A percentile compares a stretch with the other conserved stretches of the same genome.
These are phyloP conservation scores for Otocyon megalotis DNA, from an alignment of 2,113 vertebrate genomes.

Conservation along the genomic window DNA sequence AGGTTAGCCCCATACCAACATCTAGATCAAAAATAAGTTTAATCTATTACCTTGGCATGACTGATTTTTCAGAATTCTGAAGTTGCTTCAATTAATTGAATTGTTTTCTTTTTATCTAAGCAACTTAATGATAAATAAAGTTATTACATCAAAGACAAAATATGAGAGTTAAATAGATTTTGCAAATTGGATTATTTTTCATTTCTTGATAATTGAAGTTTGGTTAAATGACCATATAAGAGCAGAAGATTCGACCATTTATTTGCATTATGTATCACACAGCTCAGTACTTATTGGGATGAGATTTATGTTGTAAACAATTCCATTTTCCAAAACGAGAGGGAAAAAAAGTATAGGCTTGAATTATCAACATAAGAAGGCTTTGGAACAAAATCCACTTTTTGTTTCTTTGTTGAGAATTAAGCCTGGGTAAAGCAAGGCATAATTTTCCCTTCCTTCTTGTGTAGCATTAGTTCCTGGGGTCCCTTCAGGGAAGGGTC, in stretches of 20 bases:
- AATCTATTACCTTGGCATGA: neutral
- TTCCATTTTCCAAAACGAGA: neutral
- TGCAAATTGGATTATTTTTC: slow-evolving; percentile 10
- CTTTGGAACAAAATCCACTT: neutral
- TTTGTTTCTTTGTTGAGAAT: neutral
- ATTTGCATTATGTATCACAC: neutral
- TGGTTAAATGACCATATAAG: neutral
- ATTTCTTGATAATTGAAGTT: slow-evolving; percentile 47
- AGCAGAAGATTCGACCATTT: neutral
- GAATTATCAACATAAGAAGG: neutral
- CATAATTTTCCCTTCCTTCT: neutral
- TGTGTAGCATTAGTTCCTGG: neutral
- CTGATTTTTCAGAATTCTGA: slow-evolving; percentile 8
- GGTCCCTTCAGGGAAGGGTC: too few species aligned
- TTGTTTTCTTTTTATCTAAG: neutral
- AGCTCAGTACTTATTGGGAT: neutral
- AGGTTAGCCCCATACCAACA: neutral
- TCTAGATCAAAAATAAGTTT: neutral
- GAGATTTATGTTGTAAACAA: neutral
- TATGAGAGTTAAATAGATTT: neutral
- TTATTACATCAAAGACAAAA: slow-evolving; percentile 12
- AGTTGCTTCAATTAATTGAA: neutral
- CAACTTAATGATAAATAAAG: slow-evolving; percentile 22
- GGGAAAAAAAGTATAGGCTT: neutral
- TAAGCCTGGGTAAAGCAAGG: neutral